These are phyloP conservation scores for Ricordea florida DNA, from an alignment of 92 coral and sea anemone genomes.

Conservation along the genomic window DNA sequence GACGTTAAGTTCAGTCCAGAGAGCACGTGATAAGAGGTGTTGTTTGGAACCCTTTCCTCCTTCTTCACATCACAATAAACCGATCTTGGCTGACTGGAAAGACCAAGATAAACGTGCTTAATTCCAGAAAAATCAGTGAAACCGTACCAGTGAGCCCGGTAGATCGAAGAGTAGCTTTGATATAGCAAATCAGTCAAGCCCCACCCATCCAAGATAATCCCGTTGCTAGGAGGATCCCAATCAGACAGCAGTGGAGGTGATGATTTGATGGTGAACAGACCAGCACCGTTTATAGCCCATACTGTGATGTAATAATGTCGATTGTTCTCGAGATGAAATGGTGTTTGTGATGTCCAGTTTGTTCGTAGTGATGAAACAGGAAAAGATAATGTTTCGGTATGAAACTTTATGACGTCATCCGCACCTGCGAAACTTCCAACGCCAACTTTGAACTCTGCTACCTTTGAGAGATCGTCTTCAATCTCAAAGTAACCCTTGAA, in stretches of 20 bases:
- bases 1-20: slow-evolving; percentile 56
- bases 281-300: slow-evolving; percentile 64
- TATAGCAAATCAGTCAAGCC: slow-evolving; percentile 56
- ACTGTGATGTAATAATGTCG: slow-evolving; percentile 71
- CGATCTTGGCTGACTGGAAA: slow-evolving; percentile 30
- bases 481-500: slow-evolving; percentile 68
- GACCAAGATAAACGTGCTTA: slow-evolving; percentile 39
- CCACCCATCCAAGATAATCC: slow-evolving; percentile 80
- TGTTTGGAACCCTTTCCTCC: slow-evolving; percentile 26
- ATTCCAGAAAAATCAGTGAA: slow-evolving; percentile 72
- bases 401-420: slow-evolving; percentile 64
- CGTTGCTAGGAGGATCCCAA: slow-evolving; percentile 60
- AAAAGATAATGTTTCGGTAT: background rate
- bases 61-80: slow-evolving; percentile 59
- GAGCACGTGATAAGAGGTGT: slow-evolving; percentile 33
- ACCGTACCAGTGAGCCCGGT: slow-evolving; percentile 79
- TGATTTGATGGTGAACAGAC: slow-evolving; percentile 42
- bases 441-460: slow-evolving; percentile 57
- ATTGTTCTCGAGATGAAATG: slow-evolving; percentile 34
- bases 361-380: slow-evolving; percentile 9
- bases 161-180: slow-evolving; percentile 66
- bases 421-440: slow-evolving; percentile 77
- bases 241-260: slow-evolving; percentile 68
- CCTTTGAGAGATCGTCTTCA: slow-evolving; percentile 61
- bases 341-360: slow-evolving; percentile 66